Conservation (phyloP, 2,797 vertebrate genomes). For the Poliocrania exsul region DNA sequence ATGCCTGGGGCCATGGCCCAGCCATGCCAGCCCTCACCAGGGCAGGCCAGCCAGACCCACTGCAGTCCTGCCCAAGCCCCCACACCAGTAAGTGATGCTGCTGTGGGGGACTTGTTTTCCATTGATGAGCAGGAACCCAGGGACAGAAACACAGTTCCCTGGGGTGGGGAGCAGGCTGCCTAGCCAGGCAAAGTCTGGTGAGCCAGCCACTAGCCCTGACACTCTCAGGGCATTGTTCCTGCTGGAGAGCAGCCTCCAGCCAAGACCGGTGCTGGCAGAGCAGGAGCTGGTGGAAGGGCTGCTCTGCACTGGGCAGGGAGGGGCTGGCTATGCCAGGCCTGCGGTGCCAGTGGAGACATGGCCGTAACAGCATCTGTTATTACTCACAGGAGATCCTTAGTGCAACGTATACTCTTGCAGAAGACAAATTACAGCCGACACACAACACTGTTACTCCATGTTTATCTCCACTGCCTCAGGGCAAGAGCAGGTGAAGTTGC, state of each 20-base stretch:
- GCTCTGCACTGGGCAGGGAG: background rate
- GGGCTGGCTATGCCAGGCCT: accelerated
- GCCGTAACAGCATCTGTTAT: background rate
- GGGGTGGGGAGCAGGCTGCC: background rate
- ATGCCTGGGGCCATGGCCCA: accelerated
- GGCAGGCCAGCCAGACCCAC: background rate
- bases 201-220: background rate
- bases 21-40: background rate
- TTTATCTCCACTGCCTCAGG: constrained; percentile 28
- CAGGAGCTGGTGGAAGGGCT: background rate
- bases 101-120: background rate
- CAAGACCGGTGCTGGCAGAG: accelerated
- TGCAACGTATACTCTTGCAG: background rate
- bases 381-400: background rate
- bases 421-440: constrained; percentile 26
- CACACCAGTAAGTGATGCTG: accelerated
- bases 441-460: background rate
- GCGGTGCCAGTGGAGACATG: background rate
- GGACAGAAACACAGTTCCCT: background rate
- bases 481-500: background rate
- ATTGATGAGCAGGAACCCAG: background rate
- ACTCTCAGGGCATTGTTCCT: accelerated
- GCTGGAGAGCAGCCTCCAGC: background rate
- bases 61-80: background rate
- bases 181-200: accelerated